Conservation (phyloP, 2,888 invertebrate species). For the Cyaniris semiargus region DNA sequence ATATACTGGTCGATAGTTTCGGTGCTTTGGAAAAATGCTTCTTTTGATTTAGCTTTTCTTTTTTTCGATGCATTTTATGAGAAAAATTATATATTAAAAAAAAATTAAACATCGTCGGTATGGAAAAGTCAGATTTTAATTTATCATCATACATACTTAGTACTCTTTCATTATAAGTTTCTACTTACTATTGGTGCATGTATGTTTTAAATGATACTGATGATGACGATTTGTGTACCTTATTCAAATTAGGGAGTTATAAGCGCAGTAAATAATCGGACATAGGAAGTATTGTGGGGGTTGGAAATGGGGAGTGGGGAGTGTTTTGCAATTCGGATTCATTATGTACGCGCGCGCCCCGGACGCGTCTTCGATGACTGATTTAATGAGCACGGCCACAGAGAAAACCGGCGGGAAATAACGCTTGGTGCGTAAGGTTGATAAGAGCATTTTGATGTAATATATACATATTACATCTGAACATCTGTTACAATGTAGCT, state of each 20-base stretch:
- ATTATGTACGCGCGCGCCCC: conserved; percentile 44
- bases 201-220: background rate
- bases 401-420: background rate
- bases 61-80: no score
- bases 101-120: no score
- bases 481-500: no score
- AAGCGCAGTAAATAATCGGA: conserved; percentile 44
- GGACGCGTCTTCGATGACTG: conserved; percentile 42
- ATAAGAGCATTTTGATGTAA: no score
- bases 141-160: no score
- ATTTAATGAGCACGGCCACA: conserved; percentile 13
- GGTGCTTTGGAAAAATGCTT: no score
- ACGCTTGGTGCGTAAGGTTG: background rate
- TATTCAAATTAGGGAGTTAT: conserved; percentile 32
- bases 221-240: conserved; percentile 7
- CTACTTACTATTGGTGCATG: background rate
- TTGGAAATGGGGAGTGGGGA: conserved; percentile 43
- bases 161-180: no score
- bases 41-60: no score
- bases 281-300: conserved; percentile 47
- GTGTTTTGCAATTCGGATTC: conserved; percentile 65
- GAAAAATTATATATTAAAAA: no score
- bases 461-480: no score
- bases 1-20: no score
- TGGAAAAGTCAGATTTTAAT: no score